Base-by-base conservation (phyloP, 2,797 vertebrate genomes). In the Trematomus bernacchii region DNA sequence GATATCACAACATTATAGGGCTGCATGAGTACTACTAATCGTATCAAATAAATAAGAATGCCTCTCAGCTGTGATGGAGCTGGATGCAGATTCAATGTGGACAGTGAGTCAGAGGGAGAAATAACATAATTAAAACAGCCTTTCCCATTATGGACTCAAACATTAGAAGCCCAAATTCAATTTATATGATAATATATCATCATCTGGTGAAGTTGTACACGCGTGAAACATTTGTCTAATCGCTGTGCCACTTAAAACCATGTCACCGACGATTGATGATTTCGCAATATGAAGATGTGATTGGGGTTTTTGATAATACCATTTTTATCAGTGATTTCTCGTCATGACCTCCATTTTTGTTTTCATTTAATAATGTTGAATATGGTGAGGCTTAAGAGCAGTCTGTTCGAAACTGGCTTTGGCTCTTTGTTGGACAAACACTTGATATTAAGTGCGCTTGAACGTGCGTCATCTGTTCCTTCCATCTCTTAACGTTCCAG, bases 21-120 rank as follows among this genome's bases (percentile, higher is more conserved):
- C 89, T 91, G 85, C 92, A 92, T 89, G 91, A 93, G 91, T 90
- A 86, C 91, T 93, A 92, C 92, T 95, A 95, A 95, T 95, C 92
- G 90, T 87, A 93, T 92, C 89, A 93, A 92, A 94, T 93, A 94
- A 94, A 95, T 94, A 94, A 89, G 88, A 91, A 88, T 64, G 76
- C 80, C 81, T 89, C 85, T 87, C 73, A 79, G 89, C 81, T 90
- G 84, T 80, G 89, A 90, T 87, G 30, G 82, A 76, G 80, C 86
- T 46, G 72, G 80, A 78, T 83, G 83, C 81, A 70, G 80, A 82
- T 90, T 83, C 86, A 71, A 73, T 58, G 69, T 88, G 87, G 87
- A 91, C 90, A 78, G 80, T 66, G 75, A 87, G 77, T 83, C 77
- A 80, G 55, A 60, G 60, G 77, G 50, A 82, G 71, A 80, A 79